Evolutionary conservation across 2,888 invertebrate genomes (phyloP).

Genomic region (Plebejus argus): DNA sequence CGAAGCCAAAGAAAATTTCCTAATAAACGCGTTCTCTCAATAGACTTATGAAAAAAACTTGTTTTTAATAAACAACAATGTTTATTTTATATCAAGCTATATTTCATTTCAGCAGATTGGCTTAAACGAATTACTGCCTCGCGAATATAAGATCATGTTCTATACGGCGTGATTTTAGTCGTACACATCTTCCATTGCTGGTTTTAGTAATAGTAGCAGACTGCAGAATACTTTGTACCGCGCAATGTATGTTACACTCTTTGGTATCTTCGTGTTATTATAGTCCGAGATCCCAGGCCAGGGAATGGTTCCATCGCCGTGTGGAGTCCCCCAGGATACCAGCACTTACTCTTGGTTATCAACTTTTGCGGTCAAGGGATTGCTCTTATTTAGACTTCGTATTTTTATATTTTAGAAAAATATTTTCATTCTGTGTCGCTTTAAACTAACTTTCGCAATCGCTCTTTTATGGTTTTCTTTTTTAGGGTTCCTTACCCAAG

Average conservation of each 20-base stretch:
- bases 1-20: neutral
- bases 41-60: constrained; percentile 14
- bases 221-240: neutral
- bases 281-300: neutral
- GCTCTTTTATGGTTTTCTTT: neutral
- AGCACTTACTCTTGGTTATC: constrained; percentile 33
- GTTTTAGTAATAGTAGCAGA: neutral
- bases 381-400: constrained; percentile 21
- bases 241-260: neutral
- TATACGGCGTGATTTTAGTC: neutral
- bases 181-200: neutral
- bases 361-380: constrained; percentile 33
- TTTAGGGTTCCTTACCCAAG: no score
- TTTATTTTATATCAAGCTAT: constrained; percentile 25
- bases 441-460: neutral
- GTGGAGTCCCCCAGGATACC: constrained; percentile 20
- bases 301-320: constrained; percentile 16
- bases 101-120: constrained; percentile 29
- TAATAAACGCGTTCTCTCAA: neutral
- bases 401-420: constrained; percentile 28
- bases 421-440: neutral
- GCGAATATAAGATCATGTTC: constrained; percentile 2
- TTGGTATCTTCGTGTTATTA: neutral
- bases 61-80: constrained; percentile 8
- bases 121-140: constrained; percentile 28